Conservation (phyloP, 2,888 invertebrate genomes). For the Leucoma salicis region DNA sequence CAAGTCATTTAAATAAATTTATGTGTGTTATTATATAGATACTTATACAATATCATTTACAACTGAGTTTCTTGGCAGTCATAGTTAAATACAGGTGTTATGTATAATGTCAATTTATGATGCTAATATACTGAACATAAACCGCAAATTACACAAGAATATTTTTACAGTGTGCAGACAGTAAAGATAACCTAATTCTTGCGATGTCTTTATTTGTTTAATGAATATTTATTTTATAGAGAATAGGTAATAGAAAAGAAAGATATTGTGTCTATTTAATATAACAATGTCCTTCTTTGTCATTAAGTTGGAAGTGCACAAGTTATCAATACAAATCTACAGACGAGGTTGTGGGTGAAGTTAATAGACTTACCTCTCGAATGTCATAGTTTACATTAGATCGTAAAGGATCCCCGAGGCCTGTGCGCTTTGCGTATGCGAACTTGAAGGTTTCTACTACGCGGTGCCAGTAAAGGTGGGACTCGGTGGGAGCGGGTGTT, state of each 20-base stretch:
- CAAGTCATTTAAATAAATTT: too few species aligned
- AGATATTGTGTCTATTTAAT: too few species aligned
- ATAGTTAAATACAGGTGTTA: too few species aligned
- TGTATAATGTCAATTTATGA: too few species aligned
- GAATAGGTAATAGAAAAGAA: too few species aligned
- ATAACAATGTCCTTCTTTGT: too few species aligned
- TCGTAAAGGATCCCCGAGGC: constrained; percentile 87
- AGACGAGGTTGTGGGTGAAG: too few species aligned
- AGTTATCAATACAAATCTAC: not conserved
- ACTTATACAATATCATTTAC: too few species aligned
- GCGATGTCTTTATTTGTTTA: not conserved
- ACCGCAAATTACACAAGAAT: not conserved
- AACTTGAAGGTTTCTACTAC: constrained; percentile 95
- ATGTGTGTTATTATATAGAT: too few species aligned
- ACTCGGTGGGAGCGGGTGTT: constrained; percentile 49
- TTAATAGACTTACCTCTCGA: constrained; percentile 41
- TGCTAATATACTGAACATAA: not conserved
- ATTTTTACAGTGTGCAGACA: not conserved
- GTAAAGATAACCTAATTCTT: not conserved
- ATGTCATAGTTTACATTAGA: constrained; percentile 51
- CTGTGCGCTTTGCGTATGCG: constrained; percentile 92
- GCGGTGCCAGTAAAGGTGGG: constrained; percentile 86
- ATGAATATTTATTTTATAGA: too few species aligned
- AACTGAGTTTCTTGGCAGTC: too few species aligned
- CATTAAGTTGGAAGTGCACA: too few species aligned